A percentile compares a stretch with the other conserved stretches of the same genome.
Evolutionary conservation across 2,797 vertebrate species (phyloP).

Genomic region (Neosilurus mollespiculum): DNA sequence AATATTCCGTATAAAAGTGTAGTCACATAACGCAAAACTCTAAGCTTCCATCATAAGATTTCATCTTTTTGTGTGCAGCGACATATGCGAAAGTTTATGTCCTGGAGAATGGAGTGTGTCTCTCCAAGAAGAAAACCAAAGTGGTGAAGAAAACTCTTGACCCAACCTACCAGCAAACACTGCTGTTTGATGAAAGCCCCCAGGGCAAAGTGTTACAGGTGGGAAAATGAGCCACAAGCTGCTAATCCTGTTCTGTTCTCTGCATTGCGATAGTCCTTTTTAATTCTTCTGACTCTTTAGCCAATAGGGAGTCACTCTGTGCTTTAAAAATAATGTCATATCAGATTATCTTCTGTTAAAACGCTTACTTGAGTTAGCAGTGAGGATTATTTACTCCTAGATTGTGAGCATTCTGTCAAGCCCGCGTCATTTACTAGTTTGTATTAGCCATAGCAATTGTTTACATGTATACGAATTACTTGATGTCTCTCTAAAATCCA

Average conservation of each 20-base stretch:
- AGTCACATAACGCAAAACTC: not conserved
- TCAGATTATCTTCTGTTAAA: not conserved
- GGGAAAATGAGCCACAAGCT: not conserved
- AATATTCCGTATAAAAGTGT: too few relatives aligned
- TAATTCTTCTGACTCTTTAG: not conserved
- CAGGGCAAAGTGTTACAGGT: slow-evolving; percentile 97
- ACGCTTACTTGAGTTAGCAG: not conserved
- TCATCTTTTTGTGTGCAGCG: slow-evolving; percentile 68
- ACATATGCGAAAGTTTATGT: slow-evolving; percentile 95
- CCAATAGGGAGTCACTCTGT: not conserved
- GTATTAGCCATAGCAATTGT: too few relatives aligned
- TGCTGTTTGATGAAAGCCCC: slow-evolving; percentile 94
- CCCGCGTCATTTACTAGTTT: too few relatives aligned
- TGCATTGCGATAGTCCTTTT: not conserved
- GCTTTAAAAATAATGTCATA: not conserved
- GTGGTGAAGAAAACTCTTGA: slow-evolving; percentile 89
- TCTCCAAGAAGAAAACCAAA: slow-evolving; percentile 98
- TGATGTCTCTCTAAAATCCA: too few relatives aligned
- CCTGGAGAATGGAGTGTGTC: slow-evolving; percentile 89
- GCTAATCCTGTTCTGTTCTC: not conserved
- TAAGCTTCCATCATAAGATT: not conserved
- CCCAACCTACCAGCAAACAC: slow-evolving; percentile 91
- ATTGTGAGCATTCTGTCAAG: too few relatives aligned
- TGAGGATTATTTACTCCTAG: too few relatives aligned
- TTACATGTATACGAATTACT: too few relatives aligned